A percentile compares a stretch with the other conserved stretches of the same genome.
These are phyloP conservation scores for Lordiphosa mommai DNA, from an alignment of 1,140 invertebrate species.

Conservation along the genomic window DNA sequence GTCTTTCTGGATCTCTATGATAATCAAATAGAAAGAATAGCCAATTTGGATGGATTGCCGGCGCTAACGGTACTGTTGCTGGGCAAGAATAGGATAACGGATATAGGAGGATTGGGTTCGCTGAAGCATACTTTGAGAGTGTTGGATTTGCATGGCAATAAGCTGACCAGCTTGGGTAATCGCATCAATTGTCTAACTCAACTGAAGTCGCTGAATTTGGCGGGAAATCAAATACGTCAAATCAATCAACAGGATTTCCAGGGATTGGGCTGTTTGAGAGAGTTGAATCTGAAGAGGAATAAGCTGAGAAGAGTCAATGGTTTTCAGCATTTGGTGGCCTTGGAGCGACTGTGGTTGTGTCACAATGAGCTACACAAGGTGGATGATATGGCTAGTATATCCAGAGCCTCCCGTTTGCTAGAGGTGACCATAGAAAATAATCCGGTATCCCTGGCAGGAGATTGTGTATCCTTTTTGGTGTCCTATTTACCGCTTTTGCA, in stretches of 20 bases:
- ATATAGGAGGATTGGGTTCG: conserved; percentile 72
- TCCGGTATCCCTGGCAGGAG: conserved; percentile 87
- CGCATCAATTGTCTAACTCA: conserved; percentile 83
- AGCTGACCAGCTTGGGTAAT: conserved; percentile 83
- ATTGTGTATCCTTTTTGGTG: conserved; percentile 89
- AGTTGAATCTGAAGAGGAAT: conserved; percentile 93
- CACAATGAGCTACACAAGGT: conserved; percentile 83
- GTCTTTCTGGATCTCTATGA: conserved; percentile 96
- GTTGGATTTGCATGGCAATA: conserved; percentile 95
- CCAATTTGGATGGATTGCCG: conserved; percentile 86
- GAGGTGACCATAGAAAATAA: conserved; percentile 94
- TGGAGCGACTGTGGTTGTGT: conserved; percentile 78
- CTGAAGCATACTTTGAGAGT: conserved; percentile 81
- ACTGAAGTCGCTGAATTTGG: conserved; percentile 93
- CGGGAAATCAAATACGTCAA: conserved; percentile 91
- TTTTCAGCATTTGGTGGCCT: conserved; percentile 84
- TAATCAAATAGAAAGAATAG: conserved; percentile 94
- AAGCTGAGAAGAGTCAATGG: conserved; percentile 89
- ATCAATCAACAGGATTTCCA: conserved; percentile 87
- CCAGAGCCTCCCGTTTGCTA: conserved; percentile 85
- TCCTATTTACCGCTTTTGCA: conserved; percentile 87
- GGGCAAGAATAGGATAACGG: conserved; percentile 90
- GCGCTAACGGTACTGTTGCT: conserved; percentile 91
- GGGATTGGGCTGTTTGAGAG: conserved; percentile 88
- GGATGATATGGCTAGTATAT: conserved; percentile 89